These are phyloP conservation scores for Salvelinus alpinus DNA, from an alignment of 2,113 vertebrate genomes.

Conservation along the genomic window DNA sequence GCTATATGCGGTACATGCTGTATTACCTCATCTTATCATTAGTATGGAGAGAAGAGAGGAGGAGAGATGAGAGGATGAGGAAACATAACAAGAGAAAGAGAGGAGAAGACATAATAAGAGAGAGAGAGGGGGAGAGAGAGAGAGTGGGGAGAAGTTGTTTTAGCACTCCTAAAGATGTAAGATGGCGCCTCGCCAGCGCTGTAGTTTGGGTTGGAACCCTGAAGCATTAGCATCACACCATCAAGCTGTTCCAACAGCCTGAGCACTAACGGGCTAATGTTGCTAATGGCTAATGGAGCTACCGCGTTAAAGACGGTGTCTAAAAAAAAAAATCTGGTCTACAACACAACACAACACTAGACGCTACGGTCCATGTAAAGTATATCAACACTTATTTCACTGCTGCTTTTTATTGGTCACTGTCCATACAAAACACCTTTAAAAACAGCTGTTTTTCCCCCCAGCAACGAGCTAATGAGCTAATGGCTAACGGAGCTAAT, in stretches of 20 bases:
- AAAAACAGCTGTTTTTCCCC: neutral
- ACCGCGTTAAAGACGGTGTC: slow-evolving; percentile 52
- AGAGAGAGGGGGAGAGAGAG: slow-evolving; percentile 1
- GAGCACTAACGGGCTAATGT: slow-evolving; percentile 75
- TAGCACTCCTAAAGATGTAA: slow-evolving; percentile 30
- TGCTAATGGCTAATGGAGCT: slow-evolving; percentile 73
- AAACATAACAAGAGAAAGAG: neutral
- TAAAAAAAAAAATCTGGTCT: neutral
- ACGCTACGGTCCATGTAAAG: neutral
- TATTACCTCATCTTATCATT: no score
- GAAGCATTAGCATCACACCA: slow-evolving; percentile 75
- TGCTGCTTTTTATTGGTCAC: neutral
- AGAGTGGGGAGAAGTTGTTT: slow-evolving; percentile 47
- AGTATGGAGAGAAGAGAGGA: neutral
- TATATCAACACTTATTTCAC: neutral
- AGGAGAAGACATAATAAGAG: slow-evolving; percentile 50
- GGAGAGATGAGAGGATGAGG: neutral
- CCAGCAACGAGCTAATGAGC: no score
- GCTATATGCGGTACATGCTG: slow-evolving; percentile 29
- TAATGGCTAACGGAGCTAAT: no score
- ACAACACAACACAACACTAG: neutral
- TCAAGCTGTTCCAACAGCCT: slow-evolving; percentile 81
- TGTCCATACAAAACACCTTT: slow-evolving; percentile 1
- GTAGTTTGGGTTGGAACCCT: slow-evolving; percentile 75
- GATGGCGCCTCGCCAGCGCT: slow-evolving; percentile 68